These are phyloP conservation scores for Thermophis baileyi DNA, from an alignment of 2,113 vertebrate genomes.

Conservation along the genomic window DNA sequence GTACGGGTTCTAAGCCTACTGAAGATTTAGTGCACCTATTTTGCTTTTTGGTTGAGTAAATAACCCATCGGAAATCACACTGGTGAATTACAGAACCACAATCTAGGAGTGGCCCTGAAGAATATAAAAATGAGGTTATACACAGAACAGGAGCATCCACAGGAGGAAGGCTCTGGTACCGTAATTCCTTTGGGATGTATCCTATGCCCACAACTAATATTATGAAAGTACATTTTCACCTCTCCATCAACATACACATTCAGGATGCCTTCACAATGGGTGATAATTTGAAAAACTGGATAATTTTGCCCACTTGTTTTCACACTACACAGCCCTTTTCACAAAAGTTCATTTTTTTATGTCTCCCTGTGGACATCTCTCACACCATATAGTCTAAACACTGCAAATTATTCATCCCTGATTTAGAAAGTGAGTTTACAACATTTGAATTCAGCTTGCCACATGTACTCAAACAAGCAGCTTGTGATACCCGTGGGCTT, in stretches of 20 bases:
- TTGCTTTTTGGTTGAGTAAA: background rate
- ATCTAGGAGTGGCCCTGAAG: background rate
- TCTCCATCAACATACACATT: background rate
- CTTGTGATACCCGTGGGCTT: background rate
- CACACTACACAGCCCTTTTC: background rate
- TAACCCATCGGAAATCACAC: background rate
- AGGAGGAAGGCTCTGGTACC: background rate
- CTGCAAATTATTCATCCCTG: background rate
- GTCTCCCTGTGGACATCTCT: background rate
- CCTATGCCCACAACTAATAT: background rate
- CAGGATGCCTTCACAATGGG: background rate
- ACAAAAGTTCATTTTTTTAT: background rate
- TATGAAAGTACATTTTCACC: background rate
- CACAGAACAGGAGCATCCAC: background rate
- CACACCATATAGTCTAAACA: background rate
- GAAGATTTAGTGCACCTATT: background rate
- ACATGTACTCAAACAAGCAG: background rate
- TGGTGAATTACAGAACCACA: background rate
- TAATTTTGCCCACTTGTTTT: background rate
- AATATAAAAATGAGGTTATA: background rate
- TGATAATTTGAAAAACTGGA: background rate
- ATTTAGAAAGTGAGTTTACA: background rate
- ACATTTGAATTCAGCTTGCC: background rate
- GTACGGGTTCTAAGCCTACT: background rate
- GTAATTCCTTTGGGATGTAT: background rate